Percentiles rank a stretch among this genome's conserved stretches.
phyloP scores from a whole-genome alignment of 2,797 vertebrate species.

The Falco naumanni region DNA sequence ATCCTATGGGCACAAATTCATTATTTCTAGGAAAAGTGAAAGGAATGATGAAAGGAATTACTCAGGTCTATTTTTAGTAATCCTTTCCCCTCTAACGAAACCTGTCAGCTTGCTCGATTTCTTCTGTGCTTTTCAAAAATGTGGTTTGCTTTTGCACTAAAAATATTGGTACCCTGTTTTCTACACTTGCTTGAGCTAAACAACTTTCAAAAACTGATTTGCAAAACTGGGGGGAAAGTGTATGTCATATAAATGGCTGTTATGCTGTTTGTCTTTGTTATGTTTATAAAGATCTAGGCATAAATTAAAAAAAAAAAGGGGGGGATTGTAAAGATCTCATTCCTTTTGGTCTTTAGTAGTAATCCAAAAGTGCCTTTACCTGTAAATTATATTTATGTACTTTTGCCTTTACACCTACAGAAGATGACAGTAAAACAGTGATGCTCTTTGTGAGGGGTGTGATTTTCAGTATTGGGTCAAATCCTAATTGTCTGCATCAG shows the following conservation, averaged over 20 bases:
- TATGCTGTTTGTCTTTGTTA: background rate
- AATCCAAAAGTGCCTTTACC: background rate
- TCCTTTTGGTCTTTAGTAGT: background rate
- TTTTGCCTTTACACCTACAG: background rate
- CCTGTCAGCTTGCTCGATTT: background rate
- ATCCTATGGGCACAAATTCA: background rate
- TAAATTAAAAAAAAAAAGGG: background rate
- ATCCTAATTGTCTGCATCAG: background rate
- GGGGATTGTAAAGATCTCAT: background rate
- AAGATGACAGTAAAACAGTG: background rate
- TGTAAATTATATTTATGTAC: background rate
- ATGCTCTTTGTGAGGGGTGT: background rate
- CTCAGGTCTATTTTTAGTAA: background rate
- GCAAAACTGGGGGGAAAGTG: background rate
- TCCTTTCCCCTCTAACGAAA: background rate
- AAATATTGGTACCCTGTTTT: background rate
- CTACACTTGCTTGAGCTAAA: background rate
- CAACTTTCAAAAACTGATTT: background rate
- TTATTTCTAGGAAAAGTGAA: background rate
- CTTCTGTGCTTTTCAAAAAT: background rate
- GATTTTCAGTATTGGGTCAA: background rate
- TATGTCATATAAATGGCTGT: background rate
- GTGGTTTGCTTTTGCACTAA: background rate
- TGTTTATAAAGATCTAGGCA: background rate
- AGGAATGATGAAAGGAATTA: background rate